These are phyloP conservation scores for Ryuthela nishihirai DNA, from an alignment of 2,888 invertebrate genomes.

Conservation along the genomic window DNA sequence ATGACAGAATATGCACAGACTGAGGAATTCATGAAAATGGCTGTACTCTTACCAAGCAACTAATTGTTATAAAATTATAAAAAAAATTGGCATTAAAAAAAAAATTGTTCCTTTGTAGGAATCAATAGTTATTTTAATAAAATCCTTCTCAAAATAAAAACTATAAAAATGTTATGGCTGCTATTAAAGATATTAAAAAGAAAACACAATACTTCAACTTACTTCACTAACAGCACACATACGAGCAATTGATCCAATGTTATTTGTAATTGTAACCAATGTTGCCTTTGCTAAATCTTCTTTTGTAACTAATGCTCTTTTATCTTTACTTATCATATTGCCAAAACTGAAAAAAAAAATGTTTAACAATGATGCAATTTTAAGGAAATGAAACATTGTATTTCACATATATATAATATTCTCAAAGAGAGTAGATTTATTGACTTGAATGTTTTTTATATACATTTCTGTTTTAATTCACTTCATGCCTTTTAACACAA, in stretches of 20 bases:
- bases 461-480: too few species aligned
- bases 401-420: too few species aligned
- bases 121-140: background rate
- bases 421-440: too few species aligned
- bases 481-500: too few species aligned
- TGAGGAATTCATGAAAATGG: too few species aligned
- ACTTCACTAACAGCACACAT: slow-evolving; percentile 89
- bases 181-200: background rate
- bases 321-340: slow-evolving; percentile 80
- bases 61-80: background rate
- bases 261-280: slow-evolving; percentile 95
- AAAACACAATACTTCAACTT: slow-evolving; percentile 4
- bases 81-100: background rate
- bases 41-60: too few species aligned
- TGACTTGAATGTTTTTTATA: too few species aligned
- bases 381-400: background rate
- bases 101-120: background rate
- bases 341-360: slow-evolving; percentile 72
- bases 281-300: slow-evolving; percentile 93
- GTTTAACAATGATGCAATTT: slow-evolving; percentile 44
- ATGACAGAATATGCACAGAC: too few species aligned
- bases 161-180: background rate
- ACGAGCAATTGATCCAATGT: slow-evolving; percentile 94
- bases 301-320: slow-evolving; percentile 68
- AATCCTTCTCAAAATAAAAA: background rate